phyloP scores from a whole-genome alignment of 1,140 invertebrate species.

The Vanessa tameamea region DNA sequence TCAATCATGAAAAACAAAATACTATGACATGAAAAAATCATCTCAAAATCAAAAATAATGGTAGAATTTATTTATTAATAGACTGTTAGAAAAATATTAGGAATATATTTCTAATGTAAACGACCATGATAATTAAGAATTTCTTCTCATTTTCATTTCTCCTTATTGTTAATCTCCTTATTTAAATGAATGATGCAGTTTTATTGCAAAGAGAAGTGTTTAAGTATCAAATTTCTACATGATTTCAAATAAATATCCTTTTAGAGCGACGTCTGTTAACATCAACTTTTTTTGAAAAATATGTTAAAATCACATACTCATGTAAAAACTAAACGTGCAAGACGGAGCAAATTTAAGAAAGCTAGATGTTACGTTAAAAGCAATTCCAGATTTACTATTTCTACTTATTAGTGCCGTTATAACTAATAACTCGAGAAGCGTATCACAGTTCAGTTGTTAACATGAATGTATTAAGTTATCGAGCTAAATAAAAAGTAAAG shows the following conservation, averaged over 20 bases:
- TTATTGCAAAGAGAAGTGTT: conserved; percentile 24
- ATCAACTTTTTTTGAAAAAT: too few relatives aligned
- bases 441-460: conserved; percentile 48
- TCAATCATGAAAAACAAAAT: too few relatives aligned
- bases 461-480: conserved; percentile 29
- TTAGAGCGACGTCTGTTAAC: background rate
- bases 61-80: too few relatives aligned
- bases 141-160: background rate
- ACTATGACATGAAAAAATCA: too few relatives aligned
- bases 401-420: conserved; percentile 19
- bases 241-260: background rate
- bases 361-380: background rate
- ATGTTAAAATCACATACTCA: too few relatives aligned
- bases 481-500: background rate
- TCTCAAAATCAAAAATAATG: too few relatives aligned
- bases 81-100: too few relatives aligned
- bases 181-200: conserved; percentile 23
- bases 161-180: background rate
- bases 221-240: background rate
- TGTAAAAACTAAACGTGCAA: background rate
- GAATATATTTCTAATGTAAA: too few relatives aligned
- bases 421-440: conserved; percentile 39
- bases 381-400: background rate
- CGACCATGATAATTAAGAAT: too few relatives aligned
- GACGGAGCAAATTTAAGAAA: background rate